phyloP scores from a whole-genome alignment of 1,140 invertebrate species.

The Drosophila persimilis region DNA sequence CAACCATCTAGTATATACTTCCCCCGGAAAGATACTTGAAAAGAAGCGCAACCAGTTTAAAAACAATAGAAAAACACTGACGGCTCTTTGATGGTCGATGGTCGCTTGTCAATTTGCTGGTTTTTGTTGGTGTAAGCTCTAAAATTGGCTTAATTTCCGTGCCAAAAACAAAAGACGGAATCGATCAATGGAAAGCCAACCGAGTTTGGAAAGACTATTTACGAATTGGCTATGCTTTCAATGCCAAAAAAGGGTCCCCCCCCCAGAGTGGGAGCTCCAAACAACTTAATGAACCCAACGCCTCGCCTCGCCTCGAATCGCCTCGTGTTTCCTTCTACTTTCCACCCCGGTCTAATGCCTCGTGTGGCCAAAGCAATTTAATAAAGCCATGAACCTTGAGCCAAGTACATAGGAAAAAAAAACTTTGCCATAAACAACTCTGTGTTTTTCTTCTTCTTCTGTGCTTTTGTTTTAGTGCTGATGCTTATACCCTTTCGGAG shows the following conservation, averaged over 20 bases:
- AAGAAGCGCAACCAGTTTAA: conserved; percentile 43
- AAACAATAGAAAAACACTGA: conserved; percentile 8
- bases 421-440: conserved; percentile 53
- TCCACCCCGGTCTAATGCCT: neutral
- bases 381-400: conserved; percentile 78
- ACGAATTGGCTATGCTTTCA: conserved; percentile 76
- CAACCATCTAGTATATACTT: conserved; percentile 15
- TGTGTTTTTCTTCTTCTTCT: neutral
- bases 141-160: conserved; percentile 69
- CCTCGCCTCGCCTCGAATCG: neutral
- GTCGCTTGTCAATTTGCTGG: conserved; percentile 24
- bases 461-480: neutral
- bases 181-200: conserved; percentile 50
- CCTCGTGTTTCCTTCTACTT: neutral
- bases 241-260: conserved; percentile 62
- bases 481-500: too few species aligned
- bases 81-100: conserved; percentile 40
- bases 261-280: conserved; percentile 47
- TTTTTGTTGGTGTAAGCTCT: conserved; percentile 43
- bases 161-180: conserved; percentile 50
- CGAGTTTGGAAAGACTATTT: conserved; percentile 38
- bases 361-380: conserved; percentile 71
- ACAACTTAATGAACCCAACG: conserved; percentile 49
- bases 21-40: conserved; percentile 25
- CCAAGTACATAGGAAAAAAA: conserved; percentile 72